phyloP scores from a whole-genome alignment of 2,888 invertebrate genomes.

The Lithophane socia region DNA sequence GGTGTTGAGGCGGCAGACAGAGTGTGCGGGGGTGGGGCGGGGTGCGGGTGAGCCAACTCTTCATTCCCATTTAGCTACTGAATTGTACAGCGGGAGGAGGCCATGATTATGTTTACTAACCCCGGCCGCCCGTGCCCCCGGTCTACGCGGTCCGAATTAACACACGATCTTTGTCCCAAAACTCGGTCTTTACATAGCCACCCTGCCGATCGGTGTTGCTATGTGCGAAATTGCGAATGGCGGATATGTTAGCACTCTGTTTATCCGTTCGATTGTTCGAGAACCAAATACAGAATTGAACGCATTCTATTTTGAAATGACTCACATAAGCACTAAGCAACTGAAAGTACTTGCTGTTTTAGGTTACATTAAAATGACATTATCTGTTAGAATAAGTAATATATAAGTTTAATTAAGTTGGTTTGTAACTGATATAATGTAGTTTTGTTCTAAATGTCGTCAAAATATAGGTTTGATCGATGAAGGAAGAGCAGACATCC shows the following conservation, averaged over 20 bases:
- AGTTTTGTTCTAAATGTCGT: neutral
- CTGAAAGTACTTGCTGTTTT: constrained; percentile 16
- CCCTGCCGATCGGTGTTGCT: constrained; percentile 72
- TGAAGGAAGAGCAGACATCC: constrained; percentile 9
- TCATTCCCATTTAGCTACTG: constrained; percentile 89
- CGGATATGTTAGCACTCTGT: constrained; percentile 57
- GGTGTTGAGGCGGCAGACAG: constrained; percentile 80
- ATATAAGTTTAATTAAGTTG: neutral
- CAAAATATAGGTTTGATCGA: neutral
- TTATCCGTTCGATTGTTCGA: constrained; percentile 60
- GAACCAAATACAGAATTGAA: constrained; percentile 45
- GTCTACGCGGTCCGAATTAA: constrained; percentile 87
- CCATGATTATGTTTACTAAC: constrained; percentile 89
- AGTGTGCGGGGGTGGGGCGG: constrained; percentile 75
- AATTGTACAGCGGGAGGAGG: constrained; percentile 88
- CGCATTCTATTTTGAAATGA: constrained; percentile 38
- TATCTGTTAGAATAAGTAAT: constrained; percentile 4
- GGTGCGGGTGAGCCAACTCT: constrained; percentile 82
- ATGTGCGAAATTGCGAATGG: constrained; percentile 70
- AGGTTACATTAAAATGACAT: constrained; percentile 12
- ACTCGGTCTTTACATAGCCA: constrained; percentile 73
- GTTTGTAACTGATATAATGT: neutral
- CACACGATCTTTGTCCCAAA: constrained; percentile 87
- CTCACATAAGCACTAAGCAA: constrained; percentile 12
- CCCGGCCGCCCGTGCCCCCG: constrained; percentile 82